Conservation (phyloP, 2,888 invertebrate species). For the Rhingia campestris region DNA sequence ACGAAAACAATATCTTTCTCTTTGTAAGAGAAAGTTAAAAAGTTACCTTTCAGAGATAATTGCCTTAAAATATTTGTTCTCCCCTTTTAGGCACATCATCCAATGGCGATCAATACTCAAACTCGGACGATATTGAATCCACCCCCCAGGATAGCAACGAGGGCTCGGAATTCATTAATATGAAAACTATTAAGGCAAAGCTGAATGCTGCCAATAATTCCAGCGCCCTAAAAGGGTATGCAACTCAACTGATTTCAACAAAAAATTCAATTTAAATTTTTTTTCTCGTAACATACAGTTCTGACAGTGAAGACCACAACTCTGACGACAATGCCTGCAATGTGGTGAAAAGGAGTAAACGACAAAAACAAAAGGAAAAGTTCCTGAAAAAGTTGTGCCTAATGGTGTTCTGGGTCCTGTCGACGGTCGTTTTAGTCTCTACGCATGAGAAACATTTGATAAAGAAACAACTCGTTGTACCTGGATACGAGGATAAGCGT, state of each 20-base stretch:
- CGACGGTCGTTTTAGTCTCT: conserved; percentile 78
- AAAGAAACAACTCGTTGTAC: conserved; percentile 80
- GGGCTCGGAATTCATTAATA: conserved; percentile 78
- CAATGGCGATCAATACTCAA: conserved; percentile 75
- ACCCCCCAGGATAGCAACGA: conserved; percentile 76
- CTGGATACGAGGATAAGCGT: conserved; percentile 79
- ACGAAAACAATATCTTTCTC: no score
- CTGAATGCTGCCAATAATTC: conserved; percentile 38
- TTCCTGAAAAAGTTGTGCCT: conserved; percentile 78
- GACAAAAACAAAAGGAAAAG: conserved; percentile 76
- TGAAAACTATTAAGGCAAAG: conserved; percentile 73
- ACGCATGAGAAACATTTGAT: conserved; percentile 81
- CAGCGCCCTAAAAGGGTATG: conserved; percentile 62
- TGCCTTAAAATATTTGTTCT: background rate
- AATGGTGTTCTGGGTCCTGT: conserved; percentile 79
- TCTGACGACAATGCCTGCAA: conserved; percentile 77
- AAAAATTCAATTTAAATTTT: background rate
- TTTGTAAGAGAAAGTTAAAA: no score
- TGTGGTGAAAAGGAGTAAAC: conserved; percentile 76
- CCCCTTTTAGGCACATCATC: conserved; percentile 76
- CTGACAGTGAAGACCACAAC: conserved; percentile 79
- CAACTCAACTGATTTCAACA: background rate
- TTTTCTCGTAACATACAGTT: conserved; percentile 70
- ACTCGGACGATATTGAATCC: conserved; percentile 75
- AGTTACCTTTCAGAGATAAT: background rate